Conservation (phyloP, 37 sponge, comb jelly and placozoan genomes). For the Hexactinellida sp. region DNA sequence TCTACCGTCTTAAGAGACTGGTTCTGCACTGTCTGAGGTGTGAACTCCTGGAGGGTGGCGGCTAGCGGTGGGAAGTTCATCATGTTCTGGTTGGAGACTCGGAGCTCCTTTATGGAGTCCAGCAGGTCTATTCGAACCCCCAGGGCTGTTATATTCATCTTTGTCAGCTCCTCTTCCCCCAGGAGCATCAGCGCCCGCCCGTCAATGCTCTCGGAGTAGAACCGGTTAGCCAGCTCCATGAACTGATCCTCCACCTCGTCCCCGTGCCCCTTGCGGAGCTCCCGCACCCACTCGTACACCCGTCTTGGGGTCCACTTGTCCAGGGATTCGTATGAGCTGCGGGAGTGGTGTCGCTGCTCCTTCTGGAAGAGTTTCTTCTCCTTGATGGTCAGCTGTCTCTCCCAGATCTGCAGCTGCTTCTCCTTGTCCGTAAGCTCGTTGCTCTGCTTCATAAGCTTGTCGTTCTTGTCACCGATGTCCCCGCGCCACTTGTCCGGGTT, state of each 20-base stretch:
- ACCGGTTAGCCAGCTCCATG: not conserved
- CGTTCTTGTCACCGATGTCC: not conserved
- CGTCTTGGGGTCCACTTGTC: not conserved
- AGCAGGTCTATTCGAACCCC: constrained; percentile 62
- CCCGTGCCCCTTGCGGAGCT: constrained; percentile 21
- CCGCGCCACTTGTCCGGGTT: not conserved
- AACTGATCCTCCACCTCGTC: not conserved
- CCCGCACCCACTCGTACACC: not conserved
- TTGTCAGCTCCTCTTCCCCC: constrained; percentile 50
- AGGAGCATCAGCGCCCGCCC: constrained; percentile 33
- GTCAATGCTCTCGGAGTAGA: constrained; percentile 13
- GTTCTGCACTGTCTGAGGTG: not conserved
- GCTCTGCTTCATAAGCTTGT: constrained; percentile 21
- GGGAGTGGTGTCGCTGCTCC: not conserved
- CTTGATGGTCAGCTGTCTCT: constrained; percentile 41
- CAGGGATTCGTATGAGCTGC: not conserved
- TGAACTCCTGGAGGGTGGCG: not conserved
- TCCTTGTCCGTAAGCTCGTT: constrained; percentile 49
- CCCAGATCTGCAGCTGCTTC: constrained; percentile 38
- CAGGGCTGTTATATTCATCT: constrained; percentile 51
- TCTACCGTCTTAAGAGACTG: not conserved
- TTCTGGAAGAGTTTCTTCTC: constrained; percentile 31
- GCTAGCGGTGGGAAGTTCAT: constrained; percentile 2
- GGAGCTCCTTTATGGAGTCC: constrained; percentile 22
- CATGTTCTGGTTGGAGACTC: not conserved